Evolutionary conservation across 2,113 vertebrate genomes (phyloP), one percentile per base, ranked within the genome.

Genomic region (Speoplatyrhinus poulsoni): DNA sequence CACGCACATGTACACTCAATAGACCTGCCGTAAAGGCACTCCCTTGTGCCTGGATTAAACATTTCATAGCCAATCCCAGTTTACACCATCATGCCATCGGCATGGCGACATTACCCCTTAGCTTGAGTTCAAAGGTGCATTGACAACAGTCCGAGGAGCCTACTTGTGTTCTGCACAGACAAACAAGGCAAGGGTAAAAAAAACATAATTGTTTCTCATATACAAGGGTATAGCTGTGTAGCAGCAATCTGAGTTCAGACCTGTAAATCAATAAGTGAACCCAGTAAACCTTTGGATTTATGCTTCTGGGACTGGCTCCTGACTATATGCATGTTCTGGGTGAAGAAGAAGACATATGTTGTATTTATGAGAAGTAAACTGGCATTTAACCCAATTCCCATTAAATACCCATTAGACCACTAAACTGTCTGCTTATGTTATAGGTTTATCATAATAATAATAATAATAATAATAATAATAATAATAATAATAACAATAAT

Each of bases 21-120:
- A 61, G 69, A 32, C 46, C 16, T 60, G 16, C 32, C 54, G 46
- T 60, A 64, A 56, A 63, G 76, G 41, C 73, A 75, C 81, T 77
- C 86, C 83, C 64, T 64, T 15, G 2, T 54, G 47, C 63, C 52
- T 12, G 16, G 80, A 78, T 86, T 72, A 76, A 60, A 79, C 17
- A 77, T 87, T 81, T 72, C 62, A 60, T 62, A 70, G 72, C 65
- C 82, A 75, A 76, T 79, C 77, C 82, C 59, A 61, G 66, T 74
- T 81, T 60, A 53, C 32, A 13, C 46, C 36, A 36, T 58, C 16
- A 36, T 12, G 64, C 26, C 13, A 2, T 60, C 46, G 56, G 12
- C 48, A 12, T 1, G 3, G 41, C 9, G 49, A 58, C 70, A 58
- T 36, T 46, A 17, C 58, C 68, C 17, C 26, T 33, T 10, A 36